Evolutionary conservation across 2,113 vertebrate genomes (phyloP), one percentile per base, ranked within the genome.

Genomic region (Sceloporus undulatus): DNA sequence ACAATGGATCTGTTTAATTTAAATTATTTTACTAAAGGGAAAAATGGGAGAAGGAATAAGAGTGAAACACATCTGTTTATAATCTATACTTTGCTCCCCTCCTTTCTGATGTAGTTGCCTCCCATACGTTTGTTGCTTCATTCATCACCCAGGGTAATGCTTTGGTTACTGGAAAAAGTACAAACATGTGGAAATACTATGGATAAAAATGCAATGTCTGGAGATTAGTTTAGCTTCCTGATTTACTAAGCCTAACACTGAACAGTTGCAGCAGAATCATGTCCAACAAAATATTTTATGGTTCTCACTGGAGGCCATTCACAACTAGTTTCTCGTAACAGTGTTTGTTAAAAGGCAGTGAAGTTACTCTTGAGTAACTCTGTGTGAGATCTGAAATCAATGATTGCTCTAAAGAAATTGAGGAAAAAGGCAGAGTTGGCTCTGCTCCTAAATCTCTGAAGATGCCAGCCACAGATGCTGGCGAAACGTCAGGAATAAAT

Each of bases 1-100:
- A 92, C 92, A 95, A 95, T 0, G 4, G 95, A 96, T 95, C 91
- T 95, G 90, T 91, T 95, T 92, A 92, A 92, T 93, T 94, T 93
- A 93, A 94, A 92, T 92, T 93, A 90, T 92, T 94, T 93, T 95
- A 80, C 74, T 86, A 91, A 91, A 9, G 2, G 80, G 84, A n/a
- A 56, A 59, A 59, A 3, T 92, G 94, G 90, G 82, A 52, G 81
- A 95, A 93, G 38, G 73, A 66, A 40, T 66, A 56, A 65, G 38
- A 65, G 74, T 14, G 9, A 42, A 5, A 27, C 25, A 40, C 52
- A 87, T 95, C 88, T 94, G 62, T 2, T 91, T 48, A 90, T 91
- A 4, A 40, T 81, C 21, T 0, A 0, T 1, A 2, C 75, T 84
- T 38, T 29, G 23, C 34, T 76, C 7, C 21, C 52, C 14, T 42